Evolutionary conservation across 2,888 invertebrate genomes (phyloP).

Genomic region (Phanerotoma sp.): DNA sequence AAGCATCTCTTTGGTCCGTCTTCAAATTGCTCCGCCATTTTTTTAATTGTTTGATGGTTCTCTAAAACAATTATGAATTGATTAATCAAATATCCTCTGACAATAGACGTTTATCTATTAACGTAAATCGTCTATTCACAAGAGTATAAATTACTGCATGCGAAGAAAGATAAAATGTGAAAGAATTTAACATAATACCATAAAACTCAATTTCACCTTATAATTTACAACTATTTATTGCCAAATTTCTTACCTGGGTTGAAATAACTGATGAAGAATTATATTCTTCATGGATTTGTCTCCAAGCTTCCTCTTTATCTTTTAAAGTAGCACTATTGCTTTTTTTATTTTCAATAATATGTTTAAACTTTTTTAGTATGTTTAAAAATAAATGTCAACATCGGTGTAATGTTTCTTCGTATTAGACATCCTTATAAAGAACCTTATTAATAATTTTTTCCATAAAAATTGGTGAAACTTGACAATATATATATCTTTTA

Average conservation of each 20-base stretch:
- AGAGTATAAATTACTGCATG: too few species aligned
- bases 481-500: too few species aligned
- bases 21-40: conserved; percentile 29
- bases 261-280: conserved; percentile 16
- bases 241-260: conserved; percentile 14
- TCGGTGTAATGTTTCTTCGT: background rate
- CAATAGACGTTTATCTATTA: too few species aligned
- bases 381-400: conserved; percentile 10
- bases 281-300: conserved; percentile 13
- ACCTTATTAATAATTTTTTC: background rate
- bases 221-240: conserved; percentile 1
- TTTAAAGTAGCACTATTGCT: conserved; percentile 13
- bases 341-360: conserved; percentile 18
- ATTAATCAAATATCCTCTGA: too few species aligned
- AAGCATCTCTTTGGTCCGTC: conserved; percentile 18
- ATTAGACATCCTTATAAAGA: background rate
- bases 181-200: too few species aligned
- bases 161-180: too few species aligned
- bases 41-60: conserved; percentile 21
- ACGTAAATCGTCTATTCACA: too few species aligned
- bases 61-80: conserved; percentile 17
- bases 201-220: background rate
- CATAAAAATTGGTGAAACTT: too few species aligned
- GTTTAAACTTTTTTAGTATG: conserved; percentile 16
- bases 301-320: conserved; percentile 23